Percentiles rank a stretch among this genome's conserved stretches.
Conservation (phyloP, 2,888 invertebrate genomes). For the Drosophila neutralis region DNA sequence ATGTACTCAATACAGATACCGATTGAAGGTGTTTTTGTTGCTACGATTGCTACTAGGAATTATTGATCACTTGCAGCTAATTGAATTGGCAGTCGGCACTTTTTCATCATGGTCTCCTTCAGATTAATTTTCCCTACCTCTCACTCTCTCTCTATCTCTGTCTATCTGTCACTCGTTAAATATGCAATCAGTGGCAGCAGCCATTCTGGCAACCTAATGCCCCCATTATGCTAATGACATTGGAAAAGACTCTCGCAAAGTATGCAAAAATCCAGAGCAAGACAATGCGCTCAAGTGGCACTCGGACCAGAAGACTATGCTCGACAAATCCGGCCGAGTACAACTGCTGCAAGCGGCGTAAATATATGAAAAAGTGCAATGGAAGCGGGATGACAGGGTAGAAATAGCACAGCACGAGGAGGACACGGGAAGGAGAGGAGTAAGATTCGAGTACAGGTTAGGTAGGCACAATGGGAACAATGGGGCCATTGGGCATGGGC, state of each 20-base stretch:
- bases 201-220: conserved; percentile 66
- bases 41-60: conserved; percentile 18
- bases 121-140: not conserved
- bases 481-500: conserved; percentile 55
- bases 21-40: not conserved
- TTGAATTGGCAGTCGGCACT: conserved; percentile 65
- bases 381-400: conserved; percentile 3
- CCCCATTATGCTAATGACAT: conserved; percentile 80
- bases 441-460: conserved; percentile 2
- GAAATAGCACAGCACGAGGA: not conserved
- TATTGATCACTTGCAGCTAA: conserved; percentile 57
- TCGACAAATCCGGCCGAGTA: conserved; percentile 65
- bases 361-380: conserved; percentile 42
- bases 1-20: not conserved
- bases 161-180: conserved; percentile 48
- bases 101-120: conserved; percentile 23
- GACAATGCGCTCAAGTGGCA: conserved; percentile 59
- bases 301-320: conserved; percentile 39
- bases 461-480: conserved; percentile 47
- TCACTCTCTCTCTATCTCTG: not conserved
- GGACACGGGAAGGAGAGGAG: not conserved
- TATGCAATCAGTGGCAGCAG: conserved; percentile 64
- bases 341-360: conserved; percentile 47
- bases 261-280: conserved; percentile 51
- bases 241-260: conserved; percentile 52